Base-by-base conservation (phyloP, 2,888 invertebrate species). In the Drosophila anomalata region DNA sequence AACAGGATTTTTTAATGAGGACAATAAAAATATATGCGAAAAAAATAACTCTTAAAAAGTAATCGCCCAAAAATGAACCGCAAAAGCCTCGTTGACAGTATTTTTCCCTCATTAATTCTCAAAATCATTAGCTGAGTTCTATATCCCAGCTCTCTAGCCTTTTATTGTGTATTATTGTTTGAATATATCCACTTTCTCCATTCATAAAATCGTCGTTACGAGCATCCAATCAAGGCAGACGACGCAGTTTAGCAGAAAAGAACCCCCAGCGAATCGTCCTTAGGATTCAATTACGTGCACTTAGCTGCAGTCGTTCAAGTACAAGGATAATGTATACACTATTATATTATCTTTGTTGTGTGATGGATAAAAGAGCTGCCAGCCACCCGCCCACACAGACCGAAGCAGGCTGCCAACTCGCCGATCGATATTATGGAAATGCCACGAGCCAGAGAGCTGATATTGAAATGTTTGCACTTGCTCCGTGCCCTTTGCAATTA, bases 371-470 rank as follows among this genome's bases (percentile, higher is more conserved):
- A 33, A 41, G 39, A 48, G 56, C 68, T 67, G 51, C 9, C 8
- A 7, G 29, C 29, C 66, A 46, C 58, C 69, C 72, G 55, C 71
- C 50, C 36, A 12, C 36, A 22, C 46, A 24, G 29, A 41, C n/a
- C n/a, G 39, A 29, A 14, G 4, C 17, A 17, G 55, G 56, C 44
- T 44, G 61, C 53, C 61, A 51, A 36, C 46, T 36, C n/a, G 31
- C 59, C 59, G 85, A 87, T 83, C 82, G 82, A 83, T 83, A 84
- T 84, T 87, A 84, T 84, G 73, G 48, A 87, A 83, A 83, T 84
- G 87, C 82, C 81, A 87, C 78, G 81, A 84, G 75, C 79, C 79
- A 75, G 73, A 73, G 79, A 71, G 77, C 75, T 75, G 73, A 74
- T 83, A 83, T 80, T 84, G 81, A 80, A 87, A 84, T 70, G 72